Base-by-base conservation (phyloP, 2,888 invertebrate genomes). In the Hecatera dysodea region DNA sequence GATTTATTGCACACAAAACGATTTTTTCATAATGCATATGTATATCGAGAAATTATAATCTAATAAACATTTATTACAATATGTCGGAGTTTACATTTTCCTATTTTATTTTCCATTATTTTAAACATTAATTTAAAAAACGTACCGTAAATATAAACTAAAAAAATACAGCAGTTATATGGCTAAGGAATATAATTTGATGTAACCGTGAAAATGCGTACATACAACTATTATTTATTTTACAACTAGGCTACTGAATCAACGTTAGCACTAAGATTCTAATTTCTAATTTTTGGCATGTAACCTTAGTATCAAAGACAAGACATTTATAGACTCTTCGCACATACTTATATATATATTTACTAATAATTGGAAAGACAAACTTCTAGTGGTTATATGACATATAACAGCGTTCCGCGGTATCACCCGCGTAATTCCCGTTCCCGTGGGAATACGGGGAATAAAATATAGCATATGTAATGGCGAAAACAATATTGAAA, bases 261-360 rank as follows among this genome's bases (percentile, higher is more conserved):
- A 12, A 27, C 8, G 19, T 70, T 61, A 61, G 11, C 50, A 72
- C 42, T 11, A 33, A n/a, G n/a, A 15, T 44, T 6, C 2, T 70
- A 42, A 71, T 42, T n/a, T n/a, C 29, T 24, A 1, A 42, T 15
- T 36, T 15, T 15, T 29, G 11, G 1, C 12, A 15, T 19, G 1
- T 44, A 6, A 61, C 22, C 27, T 29, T 12, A 24, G 12, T 42
- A 33, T 48, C 36, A 19, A 36, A 29, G 15, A 4, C 19, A 36
- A 29, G 15, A 4, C 19, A 29, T 29, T 17, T 24, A 39, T 9
- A 22, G 60, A 1, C 6, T 22, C 22, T 72, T 72, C 19, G 0
- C 61, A 72, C 52, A 52, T 52, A 52, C 50, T 72, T 61, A 50
- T 72, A 61, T n/a, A 61, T n/a, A 50, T 27, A 4, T 33, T 33